Evolutionary conservation across 2,888 invertebrate species (phyloP), one percentile per base, ranked within the genome.

Genomic region (Oligia latruncula): DNA sequence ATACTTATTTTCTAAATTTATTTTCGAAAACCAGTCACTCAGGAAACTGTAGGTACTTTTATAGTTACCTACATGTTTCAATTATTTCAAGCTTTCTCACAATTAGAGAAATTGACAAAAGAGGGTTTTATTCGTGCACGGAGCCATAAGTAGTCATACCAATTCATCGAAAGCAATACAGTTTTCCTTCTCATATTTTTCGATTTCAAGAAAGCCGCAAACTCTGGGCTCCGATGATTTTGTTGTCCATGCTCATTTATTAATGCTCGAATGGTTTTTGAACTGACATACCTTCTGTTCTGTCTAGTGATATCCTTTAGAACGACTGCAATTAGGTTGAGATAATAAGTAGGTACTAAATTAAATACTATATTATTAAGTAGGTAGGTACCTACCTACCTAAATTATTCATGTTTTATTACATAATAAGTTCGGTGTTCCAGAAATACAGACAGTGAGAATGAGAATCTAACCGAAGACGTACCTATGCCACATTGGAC

Each of bases 181-280:
- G 97, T 97, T 91, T 97, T 97, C 71, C 92, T 91, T 87, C 97
- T 95, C 93, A 98, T 95, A 78, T 96, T 95, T 74, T 93, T 94
- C 0, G 97, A 97, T 87, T 92, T 95, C 40, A 97, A 92, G 71
- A 97, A 95, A n/a, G 93, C 92, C 60, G 88, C 88, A 87, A 97
- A 95, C n/a, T 95, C 93, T 15, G 95, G 94, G 5, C 89, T 85
- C 13, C 90, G 87, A 3, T 85, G 85, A 73, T 89, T 89, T 64
- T 82, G 78, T 74, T 29, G 85, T 82, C 82, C 87, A 80, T 84
- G 87, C 80, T 88, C 85, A 2, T 84, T 65, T 64, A 95, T 77
- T 46, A 93, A 86, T 60, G 83, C 66, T 87, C 89, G 88, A n/a
- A 93, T 89, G n/a, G 89, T 86, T 68, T 85, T 82, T 23, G 83